Evolutionary conservation across 2,797 vertebrate genomes (phyloP), one percentile per base, ranked within the genome.

Genomic region (Eulemur mongoz): DNA sequence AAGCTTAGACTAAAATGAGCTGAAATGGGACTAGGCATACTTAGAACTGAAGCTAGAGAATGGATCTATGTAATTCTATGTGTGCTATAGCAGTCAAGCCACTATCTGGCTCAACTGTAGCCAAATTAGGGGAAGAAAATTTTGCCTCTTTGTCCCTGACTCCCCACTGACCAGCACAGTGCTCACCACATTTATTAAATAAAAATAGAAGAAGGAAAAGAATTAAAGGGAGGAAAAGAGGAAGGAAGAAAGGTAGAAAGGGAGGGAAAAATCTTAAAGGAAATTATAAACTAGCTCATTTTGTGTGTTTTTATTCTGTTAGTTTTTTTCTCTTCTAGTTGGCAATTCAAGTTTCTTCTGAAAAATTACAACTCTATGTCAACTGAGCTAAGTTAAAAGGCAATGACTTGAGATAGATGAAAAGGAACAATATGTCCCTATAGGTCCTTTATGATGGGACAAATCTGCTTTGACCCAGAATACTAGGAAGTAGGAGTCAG

Each of bases 261-360:
- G 20, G 7, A 92, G 13, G 32, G 30, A 17, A 65, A 79, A 20
- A 54, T 83, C 45, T 76, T 86, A 27, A 78, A 80, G 87, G 72
- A 89, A 96, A 93, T 32, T 61, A 5, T 54, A 76, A 89, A 69
- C 18, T 32, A 95, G 27, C 15, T 35, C 22, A 54, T 43, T 81
- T 30, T n/a, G 1, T 76, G n/a, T 76, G n/a, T 12, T 90, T 90
- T 92, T 52, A 52, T 83, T 93, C 50, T 57, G 23, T 81, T 35
- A 35, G 5, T 57, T 52, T 54, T 57, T 17, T 45, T 0, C 0
- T 1, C 15, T 27, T 50, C 3, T 65, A 20, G 6, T 82, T 50
- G 82, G 0, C 67, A 95, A 43, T 40, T 90, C 35, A 72, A 78
- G 32, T 72, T 95, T 93, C 50, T 92, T 94, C 89, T 75, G 35